Evolutionary conservation across 2,113 vertebrate species (phyloP).

Genomic region (Ariopsis seemanni): DNA sequence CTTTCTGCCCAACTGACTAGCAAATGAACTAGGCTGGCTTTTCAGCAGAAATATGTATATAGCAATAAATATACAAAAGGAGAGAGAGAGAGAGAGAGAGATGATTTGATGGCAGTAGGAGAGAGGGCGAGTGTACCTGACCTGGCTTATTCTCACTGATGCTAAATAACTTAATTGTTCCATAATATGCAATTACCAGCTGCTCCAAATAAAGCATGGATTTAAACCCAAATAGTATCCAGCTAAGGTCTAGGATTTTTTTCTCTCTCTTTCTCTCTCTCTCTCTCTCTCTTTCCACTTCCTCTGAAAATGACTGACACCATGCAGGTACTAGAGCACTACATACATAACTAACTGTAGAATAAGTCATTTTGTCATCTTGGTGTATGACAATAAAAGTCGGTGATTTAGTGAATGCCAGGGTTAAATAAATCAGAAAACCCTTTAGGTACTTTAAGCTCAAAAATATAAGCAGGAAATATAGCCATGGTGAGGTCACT

Average conservation of each 20-base stretch:
- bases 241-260: slow-evolving; percentile 28
- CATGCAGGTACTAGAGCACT: slow-evolving; percentile 1
- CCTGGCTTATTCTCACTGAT: slow-evolving; percentile 48
- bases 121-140: slow-evolving; percentile 46
- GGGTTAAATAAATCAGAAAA: slow-evolving; percentile 11
- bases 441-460: slow-evolving; percentile 2
- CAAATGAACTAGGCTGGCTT: slow-evolving; percentile 77
- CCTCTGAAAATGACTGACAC: slow-evolving; percentile 42
- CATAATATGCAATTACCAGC: slow-evolving; percentile 58
- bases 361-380: slow-evolving; percentile 1
- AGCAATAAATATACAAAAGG: slow-evolving; percentile 69
- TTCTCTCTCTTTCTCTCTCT: neutral
- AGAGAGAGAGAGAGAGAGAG: slow-evolving; percentile 14
- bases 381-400: slow-evolving; percentile 2
- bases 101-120: slow-evolving; percentile 46
- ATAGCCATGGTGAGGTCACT: neutral
- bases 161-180: slow-evolving; percentile 60
- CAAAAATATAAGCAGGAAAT: slow-evolving; percentile 8
- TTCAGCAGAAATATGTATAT: slow-evolving; percentile 78
- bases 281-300: neutral
- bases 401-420: neutral
- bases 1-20: slow-evolving; percentile 79
- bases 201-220: slow-evolving; percentile 57
- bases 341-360: neutral
- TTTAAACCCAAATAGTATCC: slow-evolving; percentile 52